These are phyloP conservation scores for Spodoptera littoralis DNA, from an alignment of 2,888 invertebrate species.

Conservation along the genomic window DNA sequence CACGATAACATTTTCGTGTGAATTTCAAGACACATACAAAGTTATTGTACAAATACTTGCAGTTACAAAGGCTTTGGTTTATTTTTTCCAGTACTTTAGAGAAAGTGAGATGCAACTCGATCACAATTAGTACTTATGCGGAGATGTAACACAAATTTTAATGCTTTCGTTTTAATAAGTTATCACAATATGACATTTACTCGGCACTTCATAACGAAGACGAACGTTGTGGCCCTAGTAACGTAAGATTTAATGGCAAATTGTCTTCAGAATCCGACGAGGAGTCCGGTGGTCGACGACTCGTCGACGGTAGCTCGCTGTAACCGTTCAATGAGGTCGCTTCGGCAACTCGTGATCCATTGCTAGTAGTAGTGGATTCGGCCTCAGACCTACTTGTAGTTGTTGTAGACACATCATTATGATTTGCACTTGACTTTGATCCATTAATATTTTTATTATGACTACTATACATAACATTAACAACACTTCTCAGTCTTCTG, in stretches of 20 bases:
- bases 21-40: conserved; percentile 16
- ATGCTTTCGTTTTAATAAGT: conserved; percentile 50
- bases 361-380: conserved; percentile 18
- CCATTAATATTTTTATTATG: conserved; percentile 59
- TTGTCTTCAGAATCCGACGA: conserved; percentile 78
- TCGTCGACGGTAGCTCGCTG: conserved; percentile 1
- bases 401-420: conserved; percentile 40
- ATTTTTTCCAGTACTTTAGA: conserved; percentile 19
- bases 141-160: conserved; percentile 37
- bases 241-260: conserved; percentile 77
- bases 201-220: conserved; percentile 42
- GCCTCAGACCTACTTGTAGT: conserved; percentile 36
- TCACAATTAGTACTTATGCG: conserved; percentile 10
- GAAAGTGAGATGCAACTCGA: conserved; percentile 45
- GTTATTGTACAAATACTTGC: conserved; percentile 31
- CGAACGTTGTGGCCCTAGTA: conserved; percentile 54
- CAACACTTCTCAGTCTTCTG: conserved; percentile 82
- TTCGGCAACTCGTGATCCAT: conserved; percentile 9
- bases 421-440: conserved; percentile 60
- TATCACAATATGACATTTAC: conserved; percentile 58
- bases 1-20: conserved; percentile 24
- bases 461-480: conserved; percentile 72
- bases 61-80: conserved; percentile 49
- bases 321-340: conserved; percentile 3
- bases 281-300: conserved; percentile 17